Conservation (phyloP, 2,113 vertebrate genomes). For the Corythornis vintsioides region DNA sequence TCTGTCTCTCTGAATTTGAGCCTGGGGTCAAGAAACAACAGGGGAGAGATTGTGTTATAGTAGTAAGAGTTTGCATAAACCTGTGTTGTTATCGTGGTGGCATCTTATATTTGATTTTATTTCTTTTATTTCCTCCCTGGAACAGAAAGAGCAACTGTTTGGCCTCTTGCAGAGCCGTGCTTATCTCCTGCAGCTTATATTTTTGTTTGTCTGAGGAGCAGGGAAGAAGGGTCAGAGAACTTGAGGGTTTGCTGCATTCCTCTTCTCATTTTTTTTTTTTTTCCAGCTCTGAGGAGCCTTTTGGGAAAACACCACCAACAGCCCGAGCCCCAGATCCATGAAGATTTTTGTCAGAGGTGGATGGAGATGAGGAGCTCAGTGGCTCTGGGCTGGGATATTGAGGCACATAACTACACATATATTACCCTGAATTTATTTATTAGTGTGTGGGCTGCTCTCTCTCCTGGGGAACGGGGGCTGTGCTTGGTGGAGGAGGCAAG, state of each 20-base stretch:
- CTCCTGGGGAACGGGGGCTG: background rate
- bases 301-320: background rate
- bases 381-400: background rate
- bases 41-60: background rate
- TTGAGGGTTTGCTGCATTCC: background rate
- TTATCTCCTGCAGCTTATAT: background rate
- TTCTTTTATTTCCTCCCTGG: background rate
- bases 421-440: background rate
- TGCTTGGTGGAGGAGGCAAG: background rate
- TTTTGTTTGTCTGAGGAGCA: background rate
- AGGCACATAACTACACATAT: background rate
- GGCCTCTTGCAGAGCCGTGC: background rate
- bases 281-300: background rate
- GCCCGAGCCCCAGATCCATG: background rate
- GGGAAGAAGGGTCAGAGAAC: background rate
- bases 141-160: background rate
- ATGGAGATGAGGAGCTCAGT: background rate
- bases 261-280: background rate
- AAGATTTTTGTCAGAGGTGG: background rate
- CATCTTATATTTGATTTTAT: too few species aligned
- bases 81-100: background rate
- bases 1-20: background rate
- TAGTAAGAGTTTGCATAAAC: background rate
- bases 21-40: background rate
- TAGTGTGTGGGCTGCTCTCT: accelerated